These are phyloP conservation scores for Lithophane ornitopus DNA, from an alignment of 2,888 invertebrate species.

Conservation along the genomic window DNA sequence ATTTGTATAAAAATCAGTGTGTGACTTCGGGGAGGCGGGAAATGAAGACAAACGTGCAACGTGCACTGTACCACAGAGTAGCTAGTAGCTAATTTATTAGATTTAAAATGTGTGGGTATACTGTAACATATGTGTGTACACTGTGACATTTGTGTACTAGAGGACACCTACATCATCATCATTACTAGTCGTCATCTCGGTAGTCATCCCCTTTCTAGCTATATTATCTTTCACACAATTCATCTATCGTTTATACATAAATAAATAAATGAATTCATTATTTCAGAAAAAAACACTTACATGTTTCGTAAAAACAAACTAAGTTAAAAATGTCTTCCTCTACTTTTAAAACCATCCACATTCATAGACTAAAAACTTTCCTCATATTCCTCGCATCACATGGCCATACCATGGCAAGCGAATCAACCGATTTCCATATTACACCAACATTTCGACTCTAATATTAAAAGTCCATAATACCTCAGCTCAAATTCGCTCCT, in stretches of 20 bases:
- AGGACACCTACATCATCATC: background rate
- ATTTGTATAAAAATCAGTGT: constrained; percentile 52
- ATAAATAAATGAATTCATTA: too few relatives aligned
- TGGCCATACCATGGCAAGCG: background rate
- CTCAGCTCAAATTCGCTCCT: too few relatives aligned
- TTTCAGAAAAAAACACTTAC: too few relatives aligned
- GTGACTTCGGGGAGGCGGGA: constrained; percentile 52
- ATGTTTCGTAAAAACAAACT: too few relatives aligned
- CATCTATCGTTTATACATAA: background rate
- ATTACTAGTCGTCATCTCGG: background rate
- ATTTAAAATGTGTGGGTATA: constrained; percentile 4
- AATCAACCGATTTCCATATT: background rate
- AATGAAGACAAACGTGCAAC: constrained; percentile 59
- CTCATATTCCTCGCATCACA: background rate
- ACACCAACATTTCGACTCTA: too few relatives aligned
- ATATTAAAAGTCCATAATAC: too few relatives aligned
- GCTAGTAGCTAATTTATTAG: constrained; percentile 43
- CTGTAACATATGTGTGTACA: background rate
- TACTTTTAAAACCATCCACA: background rate
- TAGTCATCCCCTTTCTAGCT: background rate
- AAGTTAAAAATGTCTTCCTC: background rate
- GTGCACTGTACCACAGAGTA: constrained; percentile 40
- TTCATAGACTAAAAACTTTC: background rate
- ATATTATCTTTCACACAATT: background rate
- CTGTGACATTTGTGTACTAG: background rate